phyloP scores from a whole-genome alignment of 2,888 invertebrate species.

The Morpho helenor region DNA sequence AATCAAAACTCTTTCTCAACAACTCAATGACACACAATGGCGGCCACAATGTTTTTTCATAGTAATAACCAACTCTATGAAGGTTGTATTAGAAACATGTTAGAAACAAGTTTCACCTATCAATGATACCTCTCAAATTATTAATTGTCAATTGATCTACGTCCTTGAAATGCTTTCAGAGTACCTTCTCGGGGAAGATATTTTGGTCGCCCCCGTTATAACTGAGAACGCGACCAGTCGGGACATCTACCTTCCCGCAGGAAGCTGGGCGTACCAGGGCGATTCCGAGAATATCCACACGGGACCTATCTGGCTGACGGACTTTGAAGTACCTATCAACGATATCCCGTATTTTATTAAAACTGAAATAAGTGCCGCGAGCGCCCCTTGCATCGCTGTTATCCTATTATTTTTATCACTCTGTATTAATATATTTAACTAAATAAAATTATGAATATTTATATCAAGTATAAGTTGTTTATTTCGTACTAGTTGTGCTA shows the following conservation, averaged over 20 bases:
- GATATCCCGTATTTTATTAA: constrained; percentile 80
- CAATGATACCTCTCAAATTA: no score
- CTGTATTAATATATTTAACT: neutral
- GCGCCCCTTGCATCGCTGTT: neutral
- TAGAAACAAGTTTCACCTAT: no score
- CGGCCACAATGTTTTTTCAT: no score
- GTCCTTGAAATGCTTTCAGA: constrained; percentile 67
- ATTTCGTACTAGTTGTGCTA: no score
- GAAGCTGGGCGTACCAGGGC: constrained; percentile 81
- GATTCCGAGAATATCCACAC: constrained; percentile 51
- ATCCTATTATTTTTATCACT: constrained; percentile 8
- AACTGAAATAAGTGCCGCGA: neutral
- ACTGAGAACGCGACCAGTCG: constrained; percentile 77
- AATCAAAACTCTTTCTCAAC: no score
- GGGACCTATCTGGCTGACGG: constrained; percentile 73
- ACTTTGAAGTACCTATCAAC: constrained; percentile 82
- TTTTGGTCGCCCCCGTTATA: constrained; percentile 86
- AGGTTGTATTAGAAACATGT: no score
- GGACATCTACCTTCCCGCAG: constrained; percentile 84
- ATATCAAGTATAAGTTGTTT: no score
- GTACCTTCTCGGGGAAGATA: constrained; percentile 84
- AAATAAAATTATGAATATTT: neutral
- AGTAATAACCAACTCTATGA: no score
- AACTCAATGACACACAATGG: no score
- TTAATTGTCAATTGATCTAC: no score